Base-by-base conservation (phyloP, 2,113 vertebrate species). In the Zeus faber region DNA sequence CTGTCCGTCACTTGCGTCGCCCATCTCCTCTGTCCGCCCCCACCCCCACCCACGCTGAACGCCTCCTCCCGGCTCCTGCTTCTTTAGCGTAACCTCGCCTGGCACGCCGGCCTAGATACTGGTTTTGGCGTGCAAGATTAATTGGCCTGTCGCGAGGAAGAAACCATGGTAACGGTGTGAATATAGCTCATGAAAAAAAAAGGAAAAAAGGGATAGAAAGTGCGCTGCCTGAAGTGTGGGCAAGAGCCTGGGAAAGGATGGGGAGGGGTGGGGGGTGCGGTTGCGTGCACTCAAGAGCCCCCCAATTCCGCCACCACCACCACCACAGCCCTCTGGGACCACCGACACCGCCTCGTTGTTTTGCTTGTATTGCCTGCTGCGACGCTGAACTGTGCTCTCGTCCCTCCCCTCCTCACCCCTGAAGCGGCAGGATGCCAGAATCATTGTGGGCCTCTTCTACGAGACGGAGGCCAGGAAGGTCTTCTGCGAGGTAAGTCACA, bases 381-480 rank as follows among this genome's bases (percentile, higher is more conserved):
- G n/a, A n/a, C n/a, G n/a, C 9, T 35, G 31, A 35, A 9, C 5
- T 53, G 35, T 35, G 9, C 10, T 29, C 27, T 35, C 49, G 2
- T 13, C 13, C 25, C 18, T 13, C 16, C 20, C 39, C 17, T 54
- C 51, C 41, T 4, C 16, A 2, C n/a, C 49, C 27, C 40, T 11
- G 0, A 73, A 97, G 95, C 91, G 95, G 33, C 95, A 98, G 69
- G 95, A 98, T 0, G 95, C 95, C 3, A 86, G 95, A n/a, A 97
- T 98, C 86, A 98, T 98, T 1, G 95, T 98, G 82, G 95, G 95
- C 17, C 93, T 98, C 45, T 97, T 98, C 81, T 98, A 98, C 26
- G 95, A 98, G 80, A 98, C 95, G 0, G 95, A 98, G 81, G 95
- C 95, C 14, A 89, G 95, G 26, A 98, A 97, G 70, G 95, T 98